phyloP scores from a whole-genome alignment of 2,797 vertebrate genomes.

The Thunnus albacares region DNA sequence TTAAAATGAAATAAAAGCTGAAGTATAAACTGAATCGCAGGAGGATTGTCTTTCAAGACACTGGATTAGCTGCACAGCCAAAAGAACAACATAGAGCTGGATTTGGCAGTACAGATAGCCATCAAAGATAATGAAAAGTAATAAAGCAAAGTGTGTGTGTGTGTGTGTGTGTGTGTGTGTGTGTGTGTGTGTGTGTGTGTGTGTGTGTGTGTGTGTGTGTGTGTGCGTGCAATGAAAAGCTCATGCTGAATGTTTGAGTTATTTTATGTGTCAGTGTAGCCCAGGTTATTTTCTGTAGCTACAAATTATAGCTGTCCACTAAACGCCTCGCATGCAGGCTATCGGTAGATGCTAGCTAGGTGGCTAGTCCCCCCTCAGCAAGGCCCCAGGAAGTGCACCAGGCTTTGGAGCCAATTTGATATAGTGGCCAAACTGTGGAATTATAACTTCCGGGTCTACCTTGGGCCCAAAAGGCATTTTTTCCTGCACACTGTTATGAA shows the following conservation, averaged over 20 bases:
- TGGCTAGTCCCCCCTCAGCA: too few species aligned
- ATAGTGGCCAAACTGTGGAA: too few species aligned
- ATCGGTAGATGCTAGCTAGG: too few species aligned
- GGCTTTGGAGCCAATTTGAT: too few species aligned
- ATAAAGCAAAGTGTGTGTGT: constrained; percentile 64
- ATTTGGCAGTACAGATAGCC: constrained; percentile 61
- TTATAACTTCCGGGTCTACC: too few species aligned
- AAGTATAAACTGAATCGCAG: constrained; percentile 42
- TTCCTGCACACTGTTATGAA: too few species aligned
- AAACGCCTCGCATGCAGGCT: too few species aligned
- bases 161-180: not conserved
- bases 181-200: too few species aligned
- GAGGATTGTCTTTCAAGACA: constrained; percentile 54
- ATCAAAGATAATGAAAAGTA: constrained; percentile 70
- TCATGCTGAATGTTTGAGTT: constrained; percentile 46
- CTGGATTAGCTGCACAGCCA: constrained; percentile 55
- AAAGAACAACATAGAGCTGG: constrained; percentile 63
- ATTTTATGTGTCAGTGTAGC: constrained; percentile 32
- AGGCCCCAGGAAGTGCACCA: too few species aligned
- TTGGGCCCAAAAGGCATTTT: too few species aligned
- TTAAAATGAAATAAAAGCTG: constrained; percentile 52
- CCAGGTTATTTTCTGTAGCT: too few species aligned
- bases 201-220: not conserved
- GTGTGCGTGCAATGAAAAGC: constrained; percentile 34
- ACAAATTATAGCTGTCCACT: too few species aligned